Evolutionary conservation across 2,113 vertebrate genomes (phyloP).

Genomic region (Heterochromis multidens): DNA sequence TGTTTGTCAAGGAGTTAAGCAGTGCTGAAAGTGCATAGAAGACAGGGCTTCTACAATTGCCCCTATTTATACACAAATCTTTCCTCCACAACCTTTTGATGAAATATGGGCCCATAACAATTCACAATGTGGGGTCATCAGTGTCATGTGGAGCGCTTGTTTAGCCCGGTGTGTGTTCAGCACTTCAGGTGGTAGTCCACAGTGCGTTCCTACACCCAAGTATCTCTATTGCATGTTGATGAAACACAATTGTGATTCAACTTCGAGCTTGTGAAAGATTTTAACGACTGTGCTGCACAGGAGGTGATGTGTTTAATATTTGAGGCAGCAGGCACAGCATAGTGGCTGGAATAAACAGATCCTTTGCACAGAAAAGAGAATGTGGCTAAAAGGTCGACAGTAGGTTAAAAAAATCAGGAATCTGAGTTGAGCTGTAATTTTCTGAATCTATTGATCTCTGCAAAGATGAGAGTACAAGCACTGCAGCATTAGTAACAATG

Average conservation of each 20-base stretch:
- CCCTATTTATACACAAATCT: not conserved
- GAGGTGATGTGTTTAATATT: not conserved
- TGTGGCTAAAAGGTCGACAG: not conserved
- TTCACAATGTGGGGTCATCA: not conserved
- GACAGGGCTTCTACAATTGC: not conserved
- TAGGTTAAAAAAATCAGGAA: not conserved
- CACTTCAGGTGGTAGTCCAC: not conserved
- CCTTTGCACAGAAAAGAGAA: not conserved
- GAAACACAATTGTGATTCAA: constrained; percentile 6
- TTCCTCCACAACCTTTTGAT: not conserved
- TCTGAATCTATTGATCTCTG: not conserved
- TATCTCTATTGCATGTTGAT: constrained; percentile 8
- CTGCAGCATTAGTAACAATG: not conserved
- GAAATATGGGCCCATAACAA: constrained; percentile 10
- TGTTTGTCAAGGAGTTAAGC: constrained; percentile 19
- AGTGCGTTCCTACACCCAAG: not conserved
- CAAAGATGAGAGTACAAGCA: not conserved
- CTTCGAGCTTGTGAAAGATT: not conserved
- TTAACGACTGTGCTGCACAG: not conserved
- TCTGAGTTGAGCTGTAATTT: no score
- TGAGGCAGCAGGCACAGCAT: not conserved
- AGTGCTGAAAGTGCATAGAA: not conserved
- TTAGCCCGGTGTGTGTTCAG: not conserved
- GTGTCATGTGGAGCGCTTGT: not conserved
- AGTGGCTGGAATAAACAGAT: not conserved